Conservation (phyloP, 2,888 invertebrate genomes). For the Nysson spinosus region DNA sequence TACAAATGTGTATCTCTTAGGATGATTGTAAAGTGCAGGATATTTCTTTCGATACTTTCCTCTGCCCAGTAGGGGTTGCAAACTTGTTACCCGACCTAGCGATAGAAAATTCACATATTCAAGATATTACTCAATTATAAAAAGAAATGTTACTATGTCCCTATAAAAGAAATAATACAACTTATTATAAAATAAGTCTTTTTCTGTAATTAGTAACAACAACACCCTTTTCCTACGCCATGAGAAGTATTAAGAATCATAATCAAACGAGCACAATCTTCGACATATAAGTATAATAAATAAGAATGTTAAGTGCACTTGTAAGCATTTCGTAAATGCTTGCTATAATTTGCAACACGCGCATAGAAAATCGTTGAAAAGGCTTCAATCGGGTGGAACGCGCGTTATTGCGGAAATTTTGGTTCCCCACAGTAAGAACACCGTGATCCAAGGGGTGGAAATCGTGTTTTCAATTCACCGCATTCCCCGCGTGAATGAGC, state of each 20-base stretch:
- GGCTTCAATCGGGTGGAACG: slow-evolving; percentile 34
- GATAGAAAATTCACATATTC: slow-evolving; percentile 10
- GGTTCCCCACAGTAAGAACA: slow-evolving; percentile 38
- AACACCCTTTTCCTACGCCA: too few relatives aligned
- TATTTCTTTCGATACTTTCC: slow-evolving; percentile 55
- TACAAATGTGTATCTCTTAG: slow-evolving; percentile 20
- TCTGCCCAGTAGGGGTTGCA: background rate
- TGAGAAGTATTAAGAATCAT: too few relatives aligned
- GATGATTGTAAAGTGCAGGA: slow-evolving; percentile 55
- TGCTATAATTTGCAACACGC: slow-evolving; percentile 15
- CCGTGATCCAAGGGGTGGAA: slow-evolving; percentile 22
- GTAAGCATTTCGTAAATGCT: too few relatives aligned
- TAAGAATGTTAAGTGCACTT: too few relatives aligned
- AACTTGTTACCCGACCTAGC: slow-evolving; percentile 23
- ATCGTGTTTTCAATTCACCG: slow-evolving; percentile 50
- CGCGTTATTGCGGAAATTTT: slow-evolving; percentile 37
- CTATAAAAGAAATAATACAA: too few relatives aligned
- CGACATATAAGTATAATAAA: too few relatives aligned
- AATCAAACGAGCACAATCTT: too few relatives aligned
- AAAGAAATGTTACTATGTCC: background rate
- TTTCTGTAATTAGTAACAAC: too few relatives aligned
- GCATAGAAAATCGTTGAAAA: background rate
- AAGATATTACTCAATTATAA: background rate
- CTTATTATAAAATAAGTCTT: too few relatives aligned
- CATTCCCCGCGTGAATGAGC: slow-evolving; percentile 56